These are phyloP conservation scores for Malurus elegans DNA, from an alignment of 2,113 vertebrate genomes.

Conservation along the genomic window DNA sequence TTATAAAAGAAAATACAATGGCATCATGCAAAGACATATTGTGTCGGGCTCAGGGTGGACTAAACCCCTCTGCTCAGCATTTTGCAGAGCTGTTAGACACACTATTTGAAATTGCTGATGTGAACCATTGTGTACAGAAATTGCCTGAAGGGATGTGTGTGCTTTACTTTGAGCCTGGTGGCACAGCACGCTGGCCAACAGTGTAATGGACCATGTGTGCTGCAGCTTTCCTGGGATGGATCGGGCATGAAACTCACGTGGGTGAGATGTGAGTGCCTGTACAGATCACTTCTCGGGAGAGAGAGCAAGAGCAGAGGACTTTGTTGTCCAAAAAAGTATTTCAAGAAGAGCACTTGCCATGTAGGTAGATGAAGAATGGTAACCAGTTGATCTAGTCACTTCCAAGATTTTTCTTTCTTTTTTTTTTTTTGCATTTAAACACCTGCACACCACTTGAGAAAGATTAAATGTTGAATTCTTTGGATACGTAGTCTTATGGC, in stretches of 20 bases:
- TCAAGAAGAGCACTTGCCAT: neutral
- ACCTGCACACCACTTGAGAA: neutral
- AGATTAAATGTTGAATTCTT: neutral
- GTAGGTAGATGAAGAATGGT: neutral
- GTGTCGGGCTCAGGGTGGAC: neutral
- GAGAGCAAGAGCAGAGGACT: neutral
- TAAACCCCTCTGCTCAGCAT: neutral
- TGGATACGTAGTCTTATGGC: rapidly evolving
- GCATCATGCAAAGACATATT: rapidly evolving
- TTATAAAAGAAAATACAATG: neutral
- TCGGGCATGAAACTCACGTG: neutral
- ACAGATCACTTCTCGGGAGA: rapidly evolving
- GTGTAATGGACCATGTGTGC: neutral
- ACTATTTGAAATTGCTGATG: neutral
- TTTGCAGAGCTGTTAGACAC: neutral
- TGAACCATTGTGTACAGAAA: neutral
- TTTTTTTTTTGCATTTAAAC: neutral
- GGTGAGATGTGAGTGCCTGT: rapidly evolving
- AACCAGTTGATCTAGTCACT: neutral
- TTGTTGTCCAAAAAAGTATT: neutral
- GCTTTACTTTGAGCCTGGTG: neutral
- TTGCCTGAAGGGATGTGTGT: neutral
- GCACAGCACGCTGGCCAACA: rapidly evolving
- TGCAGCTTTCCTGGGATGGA: neutral
- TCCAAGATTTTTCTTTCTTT: neutral